These are phyloP conservation scores for Hestina assimilis DNA, from an alignment of 1,140 invertebrate genomes.

Conservation along the genomic window DNA sequence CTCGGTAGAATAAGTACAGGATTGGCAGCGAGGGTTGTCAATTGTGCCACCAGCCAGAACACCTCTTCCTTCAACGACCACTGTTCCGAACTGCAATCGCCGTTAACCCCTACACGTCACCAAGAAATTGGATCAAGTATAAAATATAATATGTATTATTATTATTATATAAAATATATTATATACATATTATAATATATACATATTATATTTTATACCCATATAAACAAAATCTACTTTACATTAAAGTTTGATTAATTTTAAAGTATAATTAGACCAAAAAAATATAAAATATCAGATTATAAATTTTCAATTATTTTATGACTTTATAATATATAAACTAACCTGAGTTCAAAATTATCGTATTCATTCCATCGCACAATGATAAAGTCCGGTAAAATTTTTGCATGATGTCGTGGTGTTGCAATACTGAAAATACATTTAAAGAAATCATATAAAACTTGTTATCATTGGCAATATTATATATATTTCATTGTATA, in stretches of 20 bases:
- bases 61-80: conserved; percentile 89
- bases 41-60: conserved; percentile 87
- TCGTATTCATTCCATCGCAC: conserved; percentile 83
- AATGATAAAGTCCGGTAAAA: conserved; percentile 86
- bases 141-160: not conserved
- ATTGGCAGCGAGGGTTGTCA: conserved; percentile 85
- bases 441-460: not conserved
- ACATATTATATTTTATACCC: no score
- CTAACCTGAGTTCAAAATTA: conserved; percentile 73
- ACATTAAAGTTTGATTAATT: no score
- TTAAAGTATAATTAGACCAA: no score
- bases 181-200: no score
- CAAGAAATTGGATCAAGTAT: conserved; percentile 6
- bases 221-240: no score
- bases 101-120: conserved; percentile 25
- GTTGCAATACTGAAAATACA: conserved; percentile 82
- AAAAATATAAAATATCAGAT: no score
- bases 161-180: no score
- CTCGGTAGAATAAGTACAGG: conserved; percentile 86
- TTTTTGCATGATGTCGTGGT: conserved; percentile 89
- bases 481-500: not conserved
- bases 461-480: no score
- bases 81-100: conserved; percentile 38
- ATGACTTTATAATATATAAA: conserved; percentile 1
- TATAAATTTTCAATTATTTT: no score